Evolutionary conservation across 2,888 invertebrate species (phyloP), one percentile per base, ranked within the genome.

Genomic region (Meiosimyza decipiens): DNA sequence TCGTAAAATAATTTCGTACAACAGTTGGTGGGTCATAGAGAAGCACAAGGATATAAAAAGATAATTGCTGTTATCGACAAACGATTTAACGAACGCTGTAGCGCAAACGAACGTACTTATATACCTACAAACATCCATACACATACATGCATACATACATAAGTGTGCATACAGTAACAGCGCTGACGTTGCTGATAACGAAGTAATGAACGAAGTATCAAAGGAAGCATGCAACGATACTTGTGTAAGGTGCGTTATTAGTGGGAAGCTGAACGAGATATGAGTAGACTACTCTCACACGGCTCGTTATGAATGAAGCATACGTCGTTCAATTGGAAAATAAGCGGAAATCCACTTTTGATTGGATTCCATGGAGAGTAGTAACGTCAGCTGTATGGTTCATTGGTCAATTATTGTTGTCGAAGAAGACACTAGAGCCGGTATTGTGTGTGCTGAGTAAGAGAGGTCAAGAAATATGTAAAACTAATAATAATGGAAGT

Each of bases 11-110:
- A 40, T 40, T 40, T 40, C 40, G 9, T 40, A 40, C 66, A 55
- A 57, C 57, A 22, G 50, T 54, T 22, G 51, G 13, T 55, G 16
- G 62, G 60, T 66, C 72, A 65, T n/a, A 16, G 57, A 13, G 69
- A 40, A 47, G 64, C 15, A 47, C 50, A 18, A 64, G 54, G 70
- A 66, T 67, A 67, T 79, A 82, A 82, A 82, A 80, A 79, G 79
- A 80, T 83, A 81, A 81, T 83, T 80, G 81, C 81, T 82, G 80
- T 81, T 82, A 83, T 82, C 82, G 83, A 79, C 79, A 80, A 79
- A 76, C 78, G 79, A 77, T 77, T 75, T 79, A 80, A 80, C 79
- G 75, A 64, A 62, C 71, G 62, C 16, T 52, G 49, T 67, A 63
- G 63, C 28, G 18, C 67, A 60, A 50, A n/a, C 28, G 22, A 50